A percentile compares a stretch with the other conserved stretches of the same genome.
Conservation (phyloP, 2,888 invertebrate species). For the Drosophila austrosaltans region DNA sequence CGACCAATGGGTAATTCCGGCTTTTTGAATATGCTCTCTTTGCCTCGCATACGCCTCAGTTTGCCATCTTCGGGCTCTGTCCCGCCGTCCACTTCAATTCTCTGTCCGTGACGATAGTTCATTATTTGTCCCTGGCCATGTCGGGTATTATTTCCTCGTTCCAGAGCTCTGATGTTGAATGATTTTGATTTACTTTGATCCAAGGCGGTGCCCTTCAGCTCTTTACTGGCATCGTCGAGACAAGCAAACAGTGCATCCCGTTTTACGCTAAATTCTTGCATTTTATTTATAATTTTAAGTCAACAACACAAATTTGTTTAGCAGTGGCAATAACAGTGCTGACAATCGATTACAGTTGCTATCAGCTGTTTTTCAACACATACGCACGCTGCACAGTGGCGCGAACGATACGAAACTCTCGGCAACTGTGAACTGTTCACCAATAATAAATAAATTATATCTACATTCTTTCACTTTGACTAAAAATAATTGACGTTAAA, state of each 20-base stretch:
- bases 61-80: slow-evolving; percentile 49
- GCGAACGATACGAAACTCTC: not conserved
- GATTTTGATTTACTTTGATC: slow-evolving; percentile 74
- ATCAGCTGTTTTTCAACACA: slow-evolving; percentile 29
- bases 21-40: slow-evolving; percentile 92
- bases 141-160: slow-evolving; percentile 79
- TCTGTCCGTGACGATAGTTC: slow-evolving; percentile 63
- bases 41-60: slow-evolving; percentile 79
- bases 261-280: slow-evolving; percentile 85
- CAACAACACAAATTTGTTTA: slow-evolving; percentile 57
- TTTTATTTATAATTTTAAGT: slow-evolving; percentile 47
- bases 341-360: slow-evolving; percentile 18
- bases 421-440: too few relatives aligned
- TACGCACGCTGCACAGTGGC: not conserved
- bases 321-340: slow-evolving; percentile 22
- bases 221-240: slow-evolving; percentile 87
- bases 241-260: slow-evolving; percentile 89
- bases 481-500: too few relatives aligned
- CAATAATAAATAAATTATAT: too few relatives aligned
- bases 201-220: slow-evolving; percentile 83
- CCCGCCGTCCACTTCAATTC: slow-evolving; percentile 32
- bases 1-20: slow-evolving; percentile 87
- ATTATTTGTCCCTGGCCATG: slow-evolving; percentile 54
- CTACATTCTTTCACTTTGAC: too few relatives aligned
- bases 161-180: slow-evolving; percentile 80